These are phyloP conservation scores for Agrochola circellaris DNA, from an alignment of 2,888 invertebrate species.

Conservation along the genomic window DNA sequence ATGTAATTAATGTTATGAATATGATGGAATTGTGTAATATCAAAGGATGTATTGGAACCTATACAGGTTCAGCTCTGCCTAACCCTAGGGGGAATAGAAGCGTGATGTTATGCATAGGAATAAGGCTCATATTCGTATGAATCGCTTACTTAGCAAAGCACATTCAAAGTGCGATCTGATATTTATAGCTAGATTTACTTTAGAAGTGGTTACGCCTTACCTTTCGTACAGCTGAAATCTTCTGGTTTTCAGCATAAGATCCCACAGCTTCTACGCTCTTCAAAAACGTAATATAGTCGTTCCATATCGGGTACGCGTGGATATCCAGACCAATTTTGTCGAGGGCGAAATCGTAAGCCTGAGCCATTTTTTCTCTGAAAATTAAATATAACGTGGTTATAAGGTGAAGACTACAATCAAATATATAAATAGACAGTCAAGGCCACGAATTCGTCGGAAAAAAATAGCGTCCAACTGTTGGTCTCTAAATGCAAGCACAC, in stretches of 20 bases:
- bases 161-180: not conserved
- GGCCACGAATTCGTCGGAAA: too few species aligned
- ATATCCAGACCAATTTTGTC: conserved; percentile 99
- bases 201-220: conserved; percentile 81
- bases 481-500: too few species aligned
- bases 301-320: conserved; percentile 99
- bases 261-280: conserved; percentile 99
- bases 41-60: too few species aligned
- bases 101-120: too few species aligned
- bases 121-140: not conserved
- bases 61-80: too few species aligned
- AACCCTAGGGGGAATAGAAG: too few species aligned
- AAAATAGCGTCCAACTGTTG: too few species aligned
- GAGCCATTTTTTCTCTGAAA: conserved; percentile 99
- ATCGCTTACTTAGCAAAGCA: not conserved
- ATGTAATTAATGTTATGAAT: too few species aligned
- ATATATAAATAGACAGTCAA: too few species aligned
- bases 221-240: conserved; percentile 99
- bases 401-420: not conserved
- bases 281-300: conserved; percentile 98
- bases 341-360: conserved; percentile 99
- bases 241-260: conserved; percentile 99
- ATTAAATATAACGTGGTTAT: not conserved
- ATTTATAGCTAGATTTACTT: not conserved
- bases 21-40: too few species aligned